Evolutionary conservation across 2,797 vertebrate species (phyloP).

Genomic region (Thaleichthys pacificus): DNA sequence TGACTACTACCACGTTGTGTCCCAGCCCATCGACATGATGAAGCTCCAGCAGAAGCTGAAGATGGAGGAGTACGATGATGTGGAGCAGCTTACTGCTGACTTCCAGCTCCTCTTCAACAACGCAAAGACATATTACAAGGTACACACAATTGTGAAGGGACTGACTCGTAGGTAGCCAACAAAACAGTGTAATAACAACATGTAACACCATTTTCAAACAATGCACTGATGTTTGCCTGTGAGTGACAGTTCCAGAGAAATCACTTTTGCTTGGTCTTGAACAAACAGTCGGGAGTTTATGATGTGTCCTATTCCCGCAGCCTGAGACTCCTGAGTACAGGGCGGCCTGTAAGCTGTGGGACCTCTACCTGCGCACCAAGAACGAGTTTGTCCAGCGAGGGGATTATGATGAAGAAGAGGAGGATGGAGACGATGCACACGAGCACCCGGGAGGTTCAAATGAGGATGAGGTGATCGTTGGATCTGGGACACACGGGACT

Average conservation of each 20-base stretch:
- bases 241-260: background rate
- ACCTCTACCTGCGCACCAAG: constrained; percentile 94
- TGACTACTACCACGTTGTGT: constrained; percentile 97
- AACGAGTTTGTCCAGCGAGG: constrained; percentile 97
- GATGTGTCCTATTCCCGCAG: constrained; percentile 59
- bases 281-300: background rate
- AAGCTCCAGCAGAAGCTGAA: constrained; percentile 99
- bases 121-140: constrained; percentile 97
- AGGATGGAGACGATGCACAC: constrained; percentile 85
- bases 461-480: constrained; percentile 81
- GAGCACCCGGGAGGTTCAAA: constrained; percentile 83
- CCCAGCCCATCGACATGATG: constrained; percentile 99
- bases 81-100: constrained; percentile 91
- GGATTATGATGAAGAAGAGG: constrained; percentile 93
- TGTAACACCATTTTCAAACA: background rate
- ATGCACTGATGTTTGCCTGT: background rate
- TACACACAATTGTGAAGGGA: constrained; percentile 47
- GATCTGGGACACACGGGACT: too few species aligned
- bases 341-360: constrained; percentile 97
- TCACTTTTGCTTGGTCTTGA: background rate
- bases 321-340: constrained; percentile 92
- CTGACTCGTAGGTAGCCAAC: background rate
- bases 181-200: background rate
- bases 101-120: constrained; percentile 97
- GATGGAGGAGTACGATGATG: constrained; percentile 99